A percentile compares a stretch with the other conserved stretches of the same genome.
Conservation (phyloP, 2,113 vertebrate species). For the Leptocoma aspasia region DNA sequence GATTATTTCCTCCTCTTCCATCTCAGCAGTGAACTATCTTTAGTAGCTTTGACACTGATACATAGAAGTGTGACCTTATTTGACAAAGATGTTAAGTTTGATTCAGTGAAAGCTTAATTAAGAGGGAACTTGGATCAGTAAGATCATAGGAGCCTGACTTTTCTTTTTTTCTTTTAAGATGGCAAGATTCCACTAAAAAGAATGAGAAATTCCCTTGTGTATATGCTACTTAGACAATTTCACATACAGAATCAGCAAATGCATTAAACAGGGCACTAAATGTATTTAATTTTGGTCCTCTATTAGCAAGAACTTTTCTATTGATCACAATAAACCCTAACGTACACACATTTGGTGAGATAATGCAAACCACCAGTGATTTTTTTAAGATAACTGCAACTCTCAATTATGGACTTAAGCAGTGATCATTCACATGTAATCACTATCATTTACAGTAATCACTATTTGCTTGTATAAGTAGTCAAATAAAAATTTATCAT, state of each 20-base stretch:
- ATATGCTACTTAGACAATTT: neutral
- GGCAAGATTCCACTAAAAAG: neutral
- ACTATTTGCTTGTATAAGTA: neutral
- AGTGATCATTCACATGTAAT: neutral
- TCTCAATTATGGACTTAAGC: neutral
- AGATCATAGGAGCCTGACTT: neutral
- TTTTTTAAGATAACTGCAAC: neutral
- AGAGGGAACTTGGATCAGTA: neutral
- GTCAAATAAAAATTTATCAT: neutral
- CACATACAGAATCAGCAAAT: neutral
- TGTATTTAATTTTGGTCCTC: neutral
- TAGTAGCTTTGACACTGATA: slow-evolving; percentile 45
- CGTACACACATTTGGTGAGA: neutral
- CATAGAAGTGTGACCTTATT: slow-evolving; percentile 36
- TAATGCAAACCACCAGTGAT: neutral
- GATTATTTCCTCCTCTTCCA: neutral
- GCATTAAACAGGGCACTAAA: neutral
- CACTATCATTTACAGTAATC: neutral
- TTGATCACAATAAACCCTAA: neutral
- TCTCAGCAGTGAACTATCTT: neutral
- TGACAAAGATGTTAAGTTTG: slow-evolving; percentile 36
- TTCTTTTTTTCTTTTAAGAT: neutral
- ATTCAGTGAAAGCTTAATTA: slow-evolving; percentile 45
- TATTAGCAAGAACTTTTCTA: neutral
- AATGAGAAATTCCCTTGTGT: neutral